Conservation (phyloP, 92 coral and sea anemone genomes). For the Zoanthus sansibaricus region DNA sequence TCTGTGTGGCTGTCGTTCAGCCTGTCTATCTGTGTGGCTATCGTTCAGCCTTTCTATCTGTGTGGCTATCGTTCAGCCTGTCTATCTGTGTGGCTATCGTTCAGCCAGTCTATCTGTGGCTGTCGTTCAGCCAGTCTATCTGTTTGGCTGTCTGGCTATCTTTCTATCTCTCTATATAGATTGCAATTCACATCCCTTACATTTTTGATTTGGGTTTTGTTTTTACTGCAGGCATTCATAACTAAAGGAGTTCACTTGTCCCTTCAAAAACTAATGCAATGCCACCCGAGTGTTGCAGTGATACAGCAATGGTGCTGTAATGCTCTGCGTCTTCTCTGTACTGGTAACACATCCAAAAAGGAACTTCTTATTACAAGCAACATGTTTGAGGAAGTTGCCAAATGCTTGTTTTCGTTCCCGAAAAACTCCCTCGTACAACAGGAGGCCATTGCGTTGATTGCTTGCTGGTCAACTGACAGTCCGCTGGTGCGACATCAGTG, state of each 20-base stretch:
- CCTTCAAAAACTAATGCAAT: slow-evolving; percentile 72
- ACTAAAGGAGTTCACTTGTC: slow-evolving; percentile 76
- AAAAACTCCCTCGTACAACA: slow-evolving; percentile 66
- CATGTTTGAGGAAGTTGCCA: slow-evolving; percentile 64
- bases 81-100: no score
- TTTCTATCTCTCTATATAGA: no score
- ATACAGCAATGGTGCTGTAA: slow-evolving; percentile 86
- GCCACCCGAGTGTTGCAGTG: slow-evolving; percentile 50
- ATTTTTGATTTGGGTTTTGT: background rate
- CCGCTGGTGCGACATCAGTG: slow-evolving; percentile 87
- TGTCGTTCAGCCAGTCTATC: no score
- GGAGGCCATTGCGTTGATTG: slow-evolving; percentile 87
- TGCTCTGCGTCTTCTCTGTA: slow-evolving; percentile 69
- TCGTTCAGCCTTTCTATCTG: no score
- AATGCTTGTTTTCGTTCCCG: slow-evolving; percentile 43
- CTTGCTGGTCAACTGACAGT: slow-evolving; percentile 84
- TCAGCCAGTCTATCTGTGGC: no score
- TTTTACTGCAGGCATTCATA: slow-evolving; percentile 62
- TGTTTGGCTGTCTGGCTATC: no score
- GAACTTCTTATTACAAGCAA: slow-evolving; percentile 68
- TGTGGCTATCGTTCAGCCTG: no score
- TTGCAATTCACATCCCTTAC: background rate
- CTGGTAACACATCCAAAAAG: slow-evolving; percentile 66
- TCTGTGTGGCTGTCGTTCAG: no score
- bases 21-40: no score